Evolutionary conservation across 2,797 vertebrate species (phyloP), one percentile per base, ranked within the genome.

Genomic region (Tauraco hartlaubi): DNA sequence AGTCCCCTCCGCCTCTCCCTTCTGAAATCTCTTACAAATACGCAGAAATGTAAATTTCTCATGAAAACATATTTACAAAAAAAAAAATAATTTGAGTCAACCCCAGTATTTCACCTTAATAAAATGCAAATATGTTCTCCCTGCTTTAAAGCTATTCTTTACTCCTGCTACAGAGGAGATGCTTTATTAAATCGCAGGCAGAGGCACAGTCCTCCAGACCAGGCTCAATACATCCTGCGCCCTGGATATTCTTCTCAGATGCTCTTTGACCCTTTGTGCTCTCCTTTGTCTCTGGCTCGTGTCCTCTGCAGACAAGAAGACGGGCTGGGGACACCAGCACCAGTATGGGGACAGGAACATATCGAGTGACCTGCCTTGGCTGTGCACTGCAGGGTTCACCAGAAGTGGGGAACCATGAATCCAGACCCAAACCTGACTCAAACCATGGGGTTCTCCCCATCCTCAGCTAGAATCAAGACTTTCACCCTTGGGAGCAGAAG

Each of bases 301-400:
- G 39, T 41, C 39, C 39, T 41, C 39, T 41, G 39, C 39, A 41
- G 39, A 14, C 15, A 14, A 13, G 39, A 41, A 41, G 12, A 41
- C 39, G 39, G 39, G 39, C 39, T 41, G 39, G 39, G 39, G 39
- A 41, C 39, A 41, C 12, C 15, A 13, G 39, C 39, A 41, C 39
- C 39, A 41, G 12, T 14, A 41, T 14, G 13, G 39, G 39, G 39
- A 41, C 39, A 41, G 39, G 39, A 41, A 41, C 39, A 14, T 41
- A 41, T 41, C 13, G 15, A 39, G 39, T 3, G 66, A 3, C 10
- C 6, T 10, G 10, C 31, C 31, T 19, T 11, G 33, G 37, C 22
- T 64, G 46, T 23, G 66, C 39, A 37, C 31, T 4, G 1, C 0
- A 0, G 21, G 13, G 22, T 15, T 64, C 46, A 55, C 8, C 25